phyloP scores from a whole-genome alignment of 2,113 vertebrate species.

The Numida meleagris region DNA sequence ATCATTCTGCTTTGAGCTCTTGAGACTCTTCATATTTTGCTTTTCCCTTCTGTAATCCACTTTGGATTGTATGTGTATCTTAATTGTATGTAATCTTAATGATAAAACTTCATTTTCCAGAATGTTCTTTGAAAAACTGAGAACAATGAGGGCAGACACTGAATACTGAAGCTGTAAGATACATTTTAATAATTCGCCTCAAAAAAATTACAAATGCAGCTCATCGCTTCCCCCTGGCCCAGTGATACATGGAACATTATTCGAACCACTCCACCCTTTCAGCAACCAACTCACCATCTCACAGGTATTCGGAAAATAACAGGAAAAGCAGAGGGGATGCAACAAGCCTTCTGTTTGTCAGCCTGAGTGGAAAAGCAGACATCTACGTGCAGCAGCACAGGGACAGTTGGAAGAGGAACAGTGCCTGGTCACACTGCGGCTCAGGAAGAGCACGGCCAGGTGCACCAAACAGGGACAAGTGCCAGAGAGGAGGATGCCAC shows the following conservation, averaged over 20 bases:
- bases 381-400: neutral
- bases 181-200: conserved; percentile 62
- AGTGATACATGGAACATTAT: neutral
- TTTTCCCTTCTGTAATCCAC: conserved; percentile 4
- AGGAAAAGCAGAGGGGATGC: neutral
- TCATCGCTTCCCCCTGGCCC: neutral
- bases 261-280: neutral
- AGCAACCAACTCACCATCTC: neutral
- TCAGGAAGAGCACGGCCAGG: neutral
- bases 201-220: conserved; percentile 5
- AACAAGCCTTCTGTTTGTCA: neutral
- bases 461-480: neutral
- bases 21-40: conserved; percentile 40
- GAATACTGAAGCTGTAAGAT: neutral
- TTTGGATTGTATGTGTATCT: no score
- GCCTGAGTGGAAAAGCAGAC: neutral
- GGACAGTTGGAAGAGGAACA: neutral
- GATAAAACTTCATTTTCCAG: conserved; percentile 58
- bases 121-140: conserved; percentile 51
- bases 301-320: neutral
- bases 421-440: neutral
- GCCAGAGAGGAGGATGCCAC: neutral
- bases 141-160: conserved; percentile 7
- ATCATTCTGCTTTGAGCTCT: conserved; percentile 12
- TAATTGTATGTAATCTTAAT: conserved; percentile 48